Base-by-base conservation (phyloP, 1,140 invertebrate species). In the Heterodera carotae region DNA sequence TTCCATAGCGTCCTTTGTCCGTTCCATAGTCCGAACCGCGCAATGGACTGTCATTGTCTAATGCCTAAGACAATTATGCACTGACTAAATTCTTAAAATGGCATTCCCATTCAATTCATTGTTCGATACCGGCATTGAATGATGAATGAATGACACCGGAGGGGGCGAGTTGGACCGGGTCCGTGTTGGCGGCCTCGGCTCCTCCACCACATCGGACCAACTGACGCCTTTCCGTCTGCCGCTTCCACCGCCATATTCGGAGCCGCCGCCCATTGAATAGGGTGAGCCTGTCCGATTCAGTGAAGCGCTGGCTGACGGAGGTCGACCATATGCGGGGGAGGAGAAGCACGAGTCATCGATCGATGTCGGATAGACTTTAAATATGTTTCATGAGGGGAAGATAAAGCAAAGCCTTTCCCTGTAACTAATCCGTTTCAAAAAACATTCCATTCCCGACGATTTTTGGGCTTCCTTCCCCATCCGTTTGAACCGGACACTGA, bases 111-210 rank as follows among this genome's bases (percentile, higher is more conserved):
- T 4, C 4, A 39, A 39, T 39, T 39, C n/a, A n/a, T 4, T 43
- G 2, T 3, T 4, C 48, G 48, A 12, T 18, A 53, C 48, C 48
- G 33, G 27, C 27, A 66, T 66, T 18, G 62, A 22, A 66, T 66
- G 62, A 22, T 18, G 62, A 66, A 70, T 53, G 22, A 53, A 66
- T 12, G 27, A 31, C 73, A 34, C 79, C 8, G 76, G 39, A 25
- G 69, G 75, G 8, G 81, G 81, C 56, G 82, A 84, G 53, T 84
- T 76, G 22, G 81, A 82, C 31, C 83, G 83, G 2, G 82, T 82
- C 34, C 81, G 83, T 18, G 27, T 48, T 25, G 64, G 29, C 48
- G 64, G 53, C 29, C 76, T 66, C 33, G 62, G 36, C 48, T 75
- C 70, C n/a, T 83, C 59, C n/a, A 82, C 81, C 2, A 69, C 78